phyloP scores from a whole-genome alignment of 2,888 invertebrate genomes.

The Morpho helenor region DNA sequence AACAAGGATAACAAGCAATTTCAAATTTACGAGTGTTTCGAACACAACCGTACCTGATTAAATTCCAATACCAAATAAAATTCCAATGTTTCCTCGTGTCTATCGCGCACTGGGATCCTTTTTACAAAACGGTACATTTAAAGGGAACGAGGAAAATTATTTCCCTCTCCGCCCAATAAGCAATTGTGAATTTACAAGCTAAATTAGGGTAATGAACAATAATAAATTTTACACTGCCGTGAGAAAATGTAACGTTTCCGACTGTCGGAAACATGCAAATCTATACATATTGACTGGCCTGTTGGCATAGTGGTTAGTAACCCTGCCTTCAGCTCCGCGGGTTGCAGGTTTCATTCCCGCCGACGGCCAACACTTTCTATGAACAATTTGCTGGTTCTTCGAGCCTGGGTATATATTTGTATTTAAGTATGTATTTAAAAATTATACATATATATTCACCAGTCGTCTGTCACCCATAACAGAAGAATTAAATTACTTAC shows the following conservation, averaged over 20 bases:
- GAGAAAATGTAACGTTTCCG: not conserved
- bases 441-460: no score
- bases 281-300: no score
- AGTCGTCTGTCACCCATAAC: no score
- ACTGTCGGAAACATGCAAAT: no score
- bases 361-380: no score
- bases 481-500: no score
- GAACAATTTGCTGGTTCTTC: no score
- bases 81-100: conserved; percentile 14
- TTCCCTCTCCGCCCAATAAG: conserved; percentile 7
- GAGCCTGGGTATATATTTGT: no score
- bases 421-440: no score
- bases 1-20: conserved; percentile 6
- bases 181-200: conserved; percentile 13
- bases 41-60: conserved; percentile 15
- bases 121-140: conserved; percentile 16
- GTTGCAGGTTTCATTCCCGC: no score
- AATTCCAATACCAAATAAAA: conserved; percentile 22
- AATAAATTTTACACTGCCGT: not conserved
- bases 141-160: conserved; percentile 19
- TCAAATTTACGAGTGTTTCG: conserved; percentile 10
- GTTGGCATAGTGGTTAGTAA: no score
- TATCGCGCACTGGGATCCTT: conserved; percentile 13
- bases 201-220: conserved; percentile 1
- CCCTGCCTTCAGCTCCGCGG: no score